These are phyloP conservation scores for Olivierus martensii DNA, from an alignment of 1,140 invertebrate genomes.

Conservation along the genomic window DNA sequence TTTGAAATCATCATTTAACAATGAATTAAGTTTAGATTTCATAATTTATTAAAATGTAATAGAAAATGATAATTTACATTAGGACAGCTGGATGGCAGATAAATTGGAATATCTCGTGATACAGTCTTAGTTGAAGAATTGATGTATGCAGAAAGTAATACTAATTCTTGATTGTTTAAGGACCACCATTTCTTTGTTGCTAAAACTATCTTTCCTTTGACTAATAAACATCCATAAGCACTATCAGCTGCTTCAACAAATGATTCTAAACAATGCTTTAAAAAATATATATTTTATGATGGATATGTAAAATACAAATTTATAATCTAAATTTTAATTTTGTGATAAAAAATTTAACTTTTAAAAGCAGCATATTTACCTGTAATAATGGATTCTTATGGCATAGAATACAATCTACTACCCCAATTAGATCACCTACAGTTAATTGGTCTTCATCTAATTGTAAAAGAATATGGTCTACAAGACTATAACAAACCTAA, in stretches of 20 bases:
- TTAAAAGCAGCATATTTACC: too few species aligned
- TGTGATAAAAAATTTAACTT: too few species aligned
- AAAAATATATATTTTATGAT: conserved; percentile 24
- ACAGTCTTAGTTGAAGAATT: conserved; percentile 46
- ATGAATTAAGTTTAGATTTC: too few species aligned
- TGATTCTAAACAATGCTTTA: conserved; percentile 53
- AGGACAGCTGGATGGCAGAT: conserved; percentile 65
- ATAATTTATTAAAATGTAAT: too few species aligned
- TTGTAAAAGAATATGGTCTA: conserved; percentile 55
- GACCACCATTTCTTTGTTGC: conserved; percentile 66
- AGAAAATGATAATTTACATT: conserved; percentile 38
- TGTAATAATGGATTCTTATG: conserved; percentile 48
- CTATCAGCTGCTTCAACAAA: conserved; percentile 60
- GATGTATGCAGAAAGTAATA: conserved; percentile 51
- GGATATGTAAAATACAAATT: too few species aligned
- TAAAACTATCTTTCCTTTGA: conserved; percentile 55
- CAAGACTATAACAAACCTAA: conserved; percentile 47
- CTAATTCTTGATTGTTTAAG: conserved; percentile 52
- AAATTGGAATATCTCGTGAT: conserved; percentile 59
- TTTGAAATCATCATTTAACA: too few species aligned
- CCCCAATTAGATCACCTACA: conserved; percentile 30
- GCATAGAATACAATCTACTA: conserved; percentile 40
- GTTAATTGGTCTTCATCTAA: conserved; percentile 21
- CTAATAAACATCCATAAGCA: conserved; percentile 58
- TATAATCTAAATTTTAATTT: too few species aligned